phyloP scores from a whole-genome alignment of 2,888 invertebrate species.

The Dicyrtoma fusca region DNA sequence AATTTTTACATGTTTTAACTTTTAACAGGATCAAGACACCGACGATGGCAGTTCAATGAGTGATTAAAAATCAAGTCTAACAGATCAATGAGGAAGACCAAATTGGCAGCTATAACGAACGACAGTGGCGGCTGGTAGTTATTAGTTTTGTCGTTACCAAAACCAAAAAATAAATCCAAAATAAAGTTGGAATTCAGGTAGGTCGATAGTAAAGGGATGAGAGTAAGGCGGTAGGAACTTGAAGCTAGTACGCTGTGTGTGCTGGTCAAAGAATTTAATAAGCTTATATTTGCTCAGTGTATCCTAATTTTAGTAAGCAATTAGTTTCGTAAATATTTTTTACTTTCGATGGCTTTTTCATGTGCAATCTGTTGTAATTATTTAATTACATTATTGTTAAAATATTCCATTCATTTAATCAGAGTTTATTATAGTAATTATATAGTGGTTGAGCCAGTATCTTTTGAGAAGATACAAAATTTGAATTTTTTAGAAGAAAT shows the following conservation, averaged over 20 bases:
- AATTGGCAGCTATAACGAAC: no score
- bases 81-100: no score
- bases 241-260: neutral
- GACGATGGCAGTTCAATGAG: slow-evolving; percentile 37
- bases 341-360: slow-evolving; percentile 5
- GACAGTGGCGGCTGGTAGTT: no score
- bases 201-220: neutral
- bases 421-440: slow-evolving; percentile 9
- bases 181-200: slow-evolving; percentile 19
- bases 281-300: neutral
- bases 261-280: no score
- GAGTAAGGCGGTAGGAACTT: neutral
- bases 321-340: neutral
- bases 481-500: slow-evolving; percentile 15
- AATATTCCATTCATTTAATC: slow-evolving; percentile 17
- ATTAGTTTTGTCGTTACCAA: neutral
- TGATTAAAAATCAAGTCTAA: slow-evolving; percentile 13
- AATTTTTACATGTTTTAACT: no score
- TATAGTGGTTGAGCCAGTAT: neutral
- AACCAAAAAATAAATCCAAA: neutral
- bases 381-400: no score
- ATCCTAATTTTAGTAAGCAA: neutral
- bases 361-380: slow-evolving; percentile 13
- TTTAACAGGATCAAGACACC: slow-evolving; percentile 24
- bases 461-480: neutral